Evolutionary conservation across 2,113 vertebrate genomes (phyloP).

Genomic region (Bufo bufo): DNA sequence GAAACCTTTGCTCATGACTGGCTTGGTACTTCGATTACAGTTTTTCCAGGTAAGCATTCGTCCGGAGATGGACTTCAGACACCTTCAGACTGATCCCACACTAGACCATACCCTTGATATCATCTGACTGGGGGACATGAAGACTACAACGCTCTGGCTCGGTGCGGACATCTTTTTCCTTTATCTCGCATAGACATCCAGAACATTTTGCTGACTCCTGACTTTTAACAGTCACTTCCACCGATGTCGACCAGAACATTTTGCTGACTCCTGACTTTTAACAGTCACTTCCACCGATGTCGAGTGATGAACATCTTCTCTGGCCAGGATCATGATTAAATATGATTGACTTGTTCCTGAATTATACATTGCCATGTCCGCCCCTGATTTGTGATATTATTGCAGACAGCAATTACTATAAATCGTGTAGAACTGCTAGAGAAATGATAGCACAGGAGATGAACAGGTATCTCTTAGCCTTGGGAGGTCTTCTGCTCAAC

Average conservation of each 20-base stretch:
- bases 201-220: not conserved
- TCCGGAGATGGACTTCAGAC: too few relatives aligned
- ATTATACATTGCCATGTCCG: not conserved
- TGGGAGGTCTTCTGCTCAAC: not conserved
- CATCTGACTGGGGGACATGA: too few relatives aligned
- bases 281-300: not conserved
- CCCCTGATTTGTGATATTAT: conserved; percentile 6
- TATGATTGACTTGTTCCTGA: not conserved
- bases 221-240: not conserved
- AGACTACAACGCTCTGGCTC: too few relatives aligned
- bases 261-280: conserved; percentile 15
- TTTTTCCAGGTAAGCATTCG: not conserved
- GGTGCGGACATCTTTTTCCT: too few relatives aligned
- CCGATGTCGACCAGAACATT: not conserved
- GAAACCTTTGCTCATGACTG: not conserved
- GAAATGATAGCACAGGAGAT: not conserved
- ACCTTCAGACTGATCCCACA: too few relatives aligned
- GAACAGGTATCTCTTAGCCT: not conserved
- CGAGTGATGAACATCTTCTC: not conserved
- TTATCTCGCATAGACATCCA: too few relatives aligned
- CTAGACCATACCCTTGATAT: not conserved
- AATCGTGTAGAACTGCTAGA: not conserved
- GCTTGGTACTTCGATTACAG: too few relatives aligned
- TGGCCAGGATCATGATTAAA: not conserved
- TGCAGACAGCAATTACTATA: conserved; percentile 23